Percentiles rank a stretch among this genome's conserved stretches.
phyloP scores from a whole-genome alignment of 2,797 vertebrate species.

The Carapus acus region DNA sequence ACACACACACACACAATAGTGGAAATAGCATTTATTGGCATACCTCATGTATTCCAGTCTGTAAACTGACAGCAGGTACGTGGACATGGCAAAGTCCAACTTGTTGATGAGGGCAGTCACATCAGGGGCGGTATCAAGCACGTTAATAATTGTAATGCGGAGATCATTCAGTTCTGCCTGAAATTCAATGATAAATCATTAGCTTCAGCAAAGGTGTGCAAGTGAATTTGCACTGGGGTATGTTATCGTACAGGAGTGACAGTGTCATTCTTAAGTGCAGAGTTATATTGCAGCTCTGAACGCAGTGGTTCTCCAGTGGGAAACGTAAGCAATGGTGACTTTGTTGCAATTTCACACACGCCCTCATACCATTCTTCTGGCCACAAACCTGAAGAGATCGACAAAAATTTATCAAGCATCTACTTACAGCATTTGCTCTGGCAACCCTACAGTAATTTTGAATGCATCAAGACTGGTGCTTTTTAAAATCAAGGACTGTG shows the following conservation, averaged over 20 bases:
- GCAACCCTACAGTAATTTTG: no score
- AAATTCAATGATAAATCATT: not conserved
- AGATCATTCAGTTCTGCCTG: constrained; percentile 91
- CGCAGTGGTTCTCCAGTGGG: constrained; percentile 92
- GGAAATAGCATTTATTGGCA: constrained; percentile 35
- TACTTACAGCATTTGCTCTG: no score
- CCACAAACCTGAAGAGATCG: constrained; percentile 81
- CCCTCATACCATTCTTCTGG: constrained; percentile 97
- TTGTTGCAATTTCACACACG: constrained; percentile 94
- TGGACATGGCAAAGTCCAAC: constrained; percentile 96
- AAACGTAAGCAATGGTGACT: constrained; percentile 90
- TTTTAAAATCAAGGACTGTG: no score
- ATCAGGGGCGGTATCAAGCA: constrained; percentile 90
- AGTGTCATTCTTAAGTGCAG: constrained; percentile 94
- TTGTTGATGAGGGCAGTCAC: constrained; percentile 91
- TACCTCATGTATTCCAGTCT: constrained; percentile 96
- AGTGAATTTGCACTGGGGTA: not conserved
- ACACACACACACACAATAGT: no score
- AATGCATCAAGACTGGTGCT: no score
- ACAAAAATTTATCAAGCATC: not conserved
- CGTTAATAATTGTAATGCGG: constrained; percentile 89
- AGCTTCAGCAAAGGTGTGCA: not conserved
- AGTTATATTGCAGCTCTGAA: constrained; percentile 96
- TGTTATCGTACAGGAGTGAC: constrained; percentile 79
- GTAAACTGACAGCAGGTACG: constrained; percentile 92